phyloP scores from a whole-genome alignment of 2,888 invertebrate genomes.

The Rhamnusium bicolor region DNA sequence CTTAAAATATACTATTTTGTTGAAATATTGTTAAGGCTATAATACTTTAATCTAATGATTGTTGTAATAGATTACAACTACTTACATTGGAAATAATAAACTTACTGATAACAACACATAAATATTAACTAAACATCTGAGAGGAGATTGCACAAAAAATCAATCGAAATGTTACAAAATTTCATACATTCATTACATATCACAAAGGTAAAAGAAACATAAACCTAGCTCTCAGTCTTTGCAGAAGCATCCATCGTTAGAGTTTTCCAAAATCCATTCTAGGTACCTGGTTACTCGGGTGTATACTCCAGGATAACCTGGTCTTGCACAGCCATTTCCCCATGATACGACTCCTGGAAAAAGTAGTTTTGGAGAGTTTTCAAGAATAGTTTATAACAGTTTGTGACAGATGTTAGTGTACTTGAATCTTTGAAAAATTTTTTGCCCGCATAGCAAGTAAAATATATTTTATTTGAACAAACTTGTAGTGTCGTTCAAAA shows the following conservation, averaged over 20 bases:
- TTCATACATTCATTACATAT: conserved; percentile 29
- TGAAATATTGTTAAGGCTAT: too few species aligned
- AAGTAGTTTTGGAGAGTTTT: not conserved
- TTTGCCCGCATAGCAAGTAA: too few species aligned
- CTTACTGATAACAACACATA: conserved; percentile 25
- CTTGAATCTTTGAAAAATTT: too few species aligned
- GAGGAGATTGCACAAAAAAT: conserved; percentile 28
- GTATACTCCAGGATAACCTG: conserved; percentile 90
- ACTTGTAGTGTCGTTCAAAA: too few species aligned
- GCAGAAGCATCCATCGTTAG: conserved; percentile 88
- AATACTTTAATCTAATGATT: not conserved
- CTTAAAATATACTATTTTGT: too few species aligned
- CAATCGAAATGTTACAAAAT: conserved; percentile 12
- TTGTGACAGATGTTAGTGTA: too few species aligned
- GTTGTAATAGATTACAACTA: not conserved
- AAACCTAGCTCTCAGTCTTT: conserved; percentile 71
- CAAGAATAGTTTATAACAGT: not conserved
- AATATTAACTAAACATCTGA: conserved; percentile 26
- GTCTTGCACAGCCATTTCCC: conserved; percentile 91
- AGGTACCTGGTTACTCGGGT: conserved; percentile 87
- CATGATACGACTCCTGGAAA: conserved; percentile 85
- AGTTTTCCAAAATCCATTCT: conserved; percentile 86
- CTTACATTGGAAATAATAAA: conserved; percentile 9
- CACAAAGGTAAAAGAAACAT: conserved; percentile 23
- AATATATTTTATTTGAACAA: too few species aligned